phyloP scores from a whole-genome alignment of 1,140 invertebrate species.

The Lucilia sericata region DNA sequence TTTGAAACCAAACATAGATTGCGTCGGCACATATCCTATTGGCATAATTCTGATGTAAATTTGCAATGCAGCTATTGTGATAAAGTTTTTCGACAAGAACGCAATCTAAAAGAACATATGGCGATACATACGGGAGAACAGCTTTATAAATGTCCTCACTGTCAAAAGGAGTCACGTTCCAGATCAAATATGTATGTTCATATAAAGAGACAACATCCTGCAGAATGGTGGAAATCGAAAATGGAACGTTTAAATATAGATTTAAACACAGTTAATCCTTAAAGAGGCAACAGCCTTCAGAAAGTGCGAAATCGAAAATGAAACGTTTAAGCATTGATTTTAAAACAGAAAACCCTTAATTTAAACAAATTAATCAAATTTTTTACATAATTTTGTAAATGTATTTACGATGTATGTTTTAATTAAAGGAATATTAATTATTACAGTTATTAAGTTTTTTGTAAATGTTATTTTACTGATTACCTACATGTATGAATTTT shows the following conservation, averaged over 20 bases:
- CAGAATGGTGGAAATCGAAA: slow-evolving; percentile 61
- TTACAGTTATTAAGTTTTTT: too few relatives aligned
- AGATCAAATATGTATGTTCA: slow-evolving; percentile 67
- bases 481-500: too few relatives aligned
- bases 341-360: too few relatives aligned
- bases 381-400: too few relatives aligned
- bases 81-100: slow-evolving; percentile 62
- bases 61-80: slow-evolving; percentile 63
- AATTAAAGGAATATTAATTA: too few relatives aligned
- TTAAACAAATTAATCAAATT: too few relatives aligned
- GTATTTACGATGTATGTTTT: too few relatives aligned
- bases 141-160: slow-evolving; percentile 65
- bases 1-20: slow-evolving; percentile 60
- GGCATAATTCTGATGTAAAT: slow-evolving; percentile 58
- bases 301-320: too few relatives aligned
- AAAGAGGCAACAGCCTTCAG: too few relatives aligned
- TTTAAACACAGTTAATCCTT: background rate
- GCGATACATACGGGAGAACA: slow-evolving; percentile 66
- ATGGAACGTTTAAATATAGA: slow-evolving; percentile 54
- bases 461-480: too few relatives aligned
- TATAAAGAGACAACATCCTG: slow-evolving; percentile 60
- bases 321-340: too few relatives aligned
- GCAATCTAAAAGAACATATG: slow-evolving; percentile 60
- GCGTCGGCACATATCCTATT: slow-evolving; percentile 58
- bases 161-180: slow-evolving; percentile 62